phyloP scores from a whole-genome alignment of 2,113 vertebrate species.

The Lipophrys pholis region DNA sequence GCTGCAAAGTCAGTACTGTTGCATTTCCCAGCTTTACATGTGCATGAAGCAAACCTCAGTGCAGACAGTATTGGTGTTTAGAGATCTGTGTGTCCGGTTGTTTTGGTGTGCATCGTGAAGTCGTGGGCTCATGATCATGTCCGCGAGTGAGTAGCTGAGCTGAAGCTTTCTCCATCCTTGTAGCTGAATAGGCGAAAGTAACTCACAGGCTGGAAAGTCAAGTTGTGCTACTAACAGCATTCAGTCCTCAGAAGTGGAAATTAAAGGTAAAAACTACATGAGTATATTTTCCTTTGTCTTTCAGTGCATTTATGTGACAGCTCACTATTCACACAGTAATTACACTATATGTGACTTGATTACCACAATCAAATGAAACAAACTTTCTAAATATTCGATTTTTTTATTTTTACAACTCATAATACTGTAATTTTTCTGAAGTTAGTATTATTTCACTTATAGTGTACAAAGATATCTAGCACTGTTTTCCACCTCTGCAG shows the following conservation, averaged over 20 bases:
- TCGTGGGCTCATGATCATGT: not conserved
- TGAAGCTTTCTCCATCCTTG: not conserved
- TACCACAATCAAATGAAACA: too few relatives aligned
- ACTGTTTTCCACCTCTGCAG: slow-evolving; percentile 32
- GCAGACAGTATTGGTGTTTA: not conserved
- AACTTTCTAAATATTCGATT: too few relatives aligned
- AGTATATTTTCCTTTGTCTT: not conserved
- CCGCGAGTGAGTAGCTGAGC: slow-evolving; percentile 9
- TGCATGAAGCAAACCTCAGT: slow-evolving; percentile 55
- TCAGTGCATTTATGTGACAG: not conserved
- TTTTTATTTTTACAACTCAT: too few relatives aligned
- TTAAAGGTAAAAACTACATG: not conserved
- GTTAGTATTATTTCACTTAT: not conserved
- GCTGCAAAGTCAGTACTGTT: slow-evolving; percentile 93
- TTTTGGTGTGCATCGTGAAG: slow-evolving; percentile 19
- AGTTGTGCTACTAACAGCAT: slow-evolving; percentile 29
- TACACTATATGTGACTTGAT: too few relatives aligned
- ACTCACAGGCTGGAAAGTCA: not conserved
- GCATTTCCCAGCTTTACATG: slow-evolving; percentile 6
- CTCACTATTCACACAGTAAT: too few relatives aligned
- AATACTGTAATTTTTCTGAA: too few relatives aligned
- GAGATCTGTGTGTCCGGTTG: not conserved
- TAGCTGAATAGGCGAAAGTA: slow-evolving; percentile 5
- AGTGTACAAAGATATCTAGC: not conserved
- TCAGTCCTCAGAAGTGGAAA: slow-evolving; percentile 28